Base-by-base conservation (phyloP, 1,140 invertebrate genomes). In the Gryllus bimaculatus region DNA sequence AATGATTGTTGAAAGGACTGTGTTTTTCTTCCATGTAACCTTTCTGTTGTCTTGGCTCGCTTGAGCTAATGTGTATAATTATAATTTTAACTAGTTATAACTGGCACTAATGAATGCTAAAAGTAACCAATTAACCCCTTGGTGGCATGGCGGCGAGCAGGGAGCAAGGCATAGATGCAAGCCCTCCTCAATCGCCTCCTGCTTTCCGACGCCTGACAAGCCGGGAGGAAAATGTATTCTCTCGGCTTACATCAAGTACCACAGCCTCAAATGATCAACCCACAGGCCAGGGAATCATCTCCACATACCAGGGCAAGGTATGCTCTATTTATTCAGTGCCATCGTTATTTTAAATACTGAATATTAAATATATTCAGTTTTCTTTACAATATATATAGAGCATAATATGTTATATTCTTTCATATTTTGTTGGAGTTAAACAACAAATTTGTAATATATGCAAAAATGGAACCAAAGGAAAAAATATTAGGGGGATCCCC, bases 221-320 rank as follows among this genome's bases (percentile, higher is more conserved):
- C 77, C 86, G 91, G 8, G 93, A 95, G 81, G 93, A 94, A 81
- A 92, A 93, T 84, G 94, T 96, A 47, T 96, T 96, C 86, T 91
- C 92, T 77, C 87, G 95, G 74, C 88, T 96, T 1, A 93, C 92
- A 13, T 92, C 92, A 47, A 89, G 90, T 66, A 90, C 86, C 82
- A 89, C 88, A 81, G 83, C 86, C 5, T 85, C 85, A 8, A 83
- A 84, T 21, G 87, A 89, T 78, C 88, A 90, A 18, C 88, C 89
- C 76, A 89, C 87, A 74, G 88, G 87, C 73, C 89, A 90, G 80
- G 92, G 92, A 77, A 86, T 89, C 48, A 92, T 94, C 82, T 90
- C 89, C 73, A 89, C 91, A 77, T 89, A 90, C 82, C 87, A 89
- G 76, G 87, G 89, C 79, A 92, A 91, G 86, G 91, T 92, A 84